Percentiles rank a stretch among this genome's conserved stretches.
Conservation (phyloP, 2,888 invertebrate genomes). For the Caenorhabditis panamensis region DNA sequence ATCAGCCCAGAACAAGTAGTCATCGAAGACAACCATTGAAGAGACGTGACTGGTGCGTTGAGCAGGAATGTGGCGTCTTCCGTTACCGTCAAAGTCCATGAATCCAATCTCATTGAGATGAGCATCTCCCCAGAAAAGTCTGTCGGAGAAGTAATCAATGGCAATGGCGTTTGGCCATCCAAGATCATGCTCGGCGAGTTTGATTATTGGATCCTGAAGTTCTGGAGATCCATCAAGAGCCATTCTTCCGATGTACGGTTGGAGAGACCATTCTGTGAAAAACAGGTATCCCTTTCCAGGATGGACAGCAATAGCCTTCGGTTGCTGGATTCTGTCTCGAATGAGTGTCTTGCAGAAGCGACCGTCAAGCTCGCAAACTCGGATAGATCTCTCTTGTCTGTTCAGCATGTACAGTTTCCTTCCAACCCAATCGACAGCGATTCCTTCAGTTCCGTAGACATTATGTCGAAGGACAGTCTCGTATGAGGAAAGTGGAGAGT, state of each 20-base stretch:
- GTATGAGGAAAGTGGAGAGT: constrained; percentile 82
- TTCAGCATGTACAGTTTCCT: constrained; percentile 97
- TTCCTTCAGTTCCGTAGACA: constrained; percentile 95
- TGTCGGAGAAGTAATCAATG: constrained; percentile 95
- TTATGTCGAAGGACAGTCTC: constrained; percentile 93
- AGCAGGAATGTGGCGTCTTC: constrained; percentile 72
- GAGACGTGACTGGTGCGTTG: constrained; percentile 87
- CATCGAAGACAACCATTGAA: constrained; percentile 94
- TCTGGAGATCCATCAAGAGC: constrained; percentile 92
- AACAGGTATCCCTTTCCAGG: constrained; percentile 89
- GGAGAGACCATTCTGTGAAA: constrained; percentile 91
- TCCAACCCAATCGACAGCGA: constrained; percentile 96
- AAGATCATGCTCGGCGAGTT: constrained; percentile 92
- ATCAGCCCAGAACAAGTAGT: constrained; percentile 94
- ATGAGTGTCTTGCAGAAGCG: constrained; percentile 89
- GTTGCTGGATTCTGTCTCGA: constrained; percentile 90
- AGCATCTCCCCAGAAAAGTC: constrained; percentile 93
- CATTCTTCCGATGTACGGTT: constrained; percentile 96
- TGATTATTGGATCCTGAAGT: constrained; percentile 67
- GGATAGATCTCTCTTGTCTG: constrained; percentile 93
- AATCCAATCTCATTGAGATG: constrained; percentile 95
- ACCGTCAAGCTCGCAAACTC: constrained; percentile 95
- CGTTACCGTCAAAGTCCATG: constrained; percentile 72
- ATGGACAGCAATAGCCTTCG: constrained; percentile 94
- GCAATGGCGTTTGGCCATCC: constrained; percentile 99